Base-by-base conservation (phyloP, 2,113 vertebrate genomes). In the Notarius quadriscutis region DNA sequence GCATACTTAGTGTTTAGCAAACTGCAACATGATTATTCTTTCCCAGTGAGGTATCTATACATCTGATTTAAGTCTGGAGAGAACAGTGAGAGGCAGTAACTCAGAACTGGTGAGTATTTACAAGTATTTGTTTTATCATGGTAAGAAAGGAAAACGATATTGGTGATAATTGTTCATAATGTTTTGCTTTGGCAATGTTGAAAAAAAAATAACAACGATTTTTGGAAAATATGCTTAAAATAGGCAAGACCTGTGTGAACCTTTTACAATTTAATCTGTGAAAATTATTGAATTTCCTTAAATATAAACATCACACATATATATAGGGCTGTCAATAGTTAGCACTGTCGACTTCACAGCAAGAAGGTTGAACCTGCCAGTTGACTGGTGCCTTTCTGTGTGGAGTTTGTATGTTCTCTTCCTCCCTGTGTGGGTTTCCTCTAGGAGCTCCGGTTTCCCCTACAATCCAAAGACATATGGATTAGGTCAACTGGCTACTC, bases 1-100 rank as follows among this genome's bases (percentile, higher is more conserved):
- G 86, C 84, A 84, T 85, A 79, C 67, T 27, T 87, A 67, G 83
- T 88, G 87, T 72, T 85, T 51, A 81, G 81, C 27, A 81, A 87
- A 81, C n/a, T 57, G 30, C 65, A 60, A 86, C 7, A 53, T 0
- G 22, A 9, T 9, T 80, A 85, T 75, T 77, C 20, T 78, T 81
- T 82, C 50, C 81, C 77, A 69, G 69, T 77, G 27, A 71, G 27
- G 50, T 22, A 55, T 3, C 41, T n/a, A 48, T 27, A 51, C 34
- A 51, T 53, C 41, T 15, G 6, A 48, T 22, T 25, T 63, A 79
- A 79, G 51, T n/a, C 22, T 57, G 0, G 63, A 4, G n/a, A 8
- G 25, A 50, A 18, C 30, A 20, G 48, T 18, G 1, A 8, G 20
- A 11, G 30, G n/a, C 6, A 34, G 9, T 30, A 30, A 4, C 4